phyloP scores from a whole-genome alignment of 1,140 invertebrate genomes.

The Tetramorium alpestre region DNA sequence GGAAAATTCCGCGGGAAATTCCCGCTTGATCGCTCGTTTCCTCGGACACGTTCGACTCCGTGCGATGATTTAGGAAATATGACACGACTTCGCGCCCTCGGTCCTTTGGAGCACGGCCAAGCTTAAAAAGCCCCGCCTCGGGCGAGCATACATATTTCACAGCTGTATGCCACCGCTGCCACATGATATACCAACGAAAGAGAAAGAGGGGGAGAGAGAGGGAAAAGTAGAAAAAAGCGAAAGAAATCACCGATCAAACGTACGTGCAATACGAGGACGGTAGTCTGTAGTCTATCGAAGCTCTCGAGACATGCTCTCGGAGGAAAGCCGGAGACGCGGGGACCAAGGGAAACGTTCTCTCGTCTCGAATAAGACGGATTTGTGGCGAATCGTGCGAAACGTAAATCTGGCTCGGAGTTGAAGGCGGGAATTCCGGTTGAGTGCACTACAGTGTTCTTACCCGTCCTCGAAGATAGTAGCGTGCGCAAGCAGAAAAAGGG shows the following conservation, averaged over 20 bases:
- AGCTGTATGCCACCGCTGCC: conserved; percentile 37
- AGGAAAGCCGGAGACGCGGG: neutral
- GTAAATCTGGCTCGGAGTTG: conserved; percentile 49
- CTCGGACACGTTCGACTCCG: conserved; percentile 53
- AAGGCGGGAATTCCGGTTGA: conserved; percentile 57
- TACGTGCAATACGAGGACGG: conserved; percentile 20
- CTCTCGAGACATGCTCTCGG: conserved; percentile 42
- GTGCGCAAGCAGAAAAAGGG: conserved; percentile 33
- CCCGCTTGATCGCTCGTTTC: conserved; percentile 51
- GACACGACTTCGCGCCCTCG: conserved; percentile 59
- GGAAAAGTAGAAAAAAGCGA: neutral
- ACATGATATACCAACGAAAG: conserved; percentile 40
- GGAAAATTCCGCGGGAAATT: conserved; percentile 42
- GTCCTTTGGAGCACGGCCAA: conserved; percentile 62
- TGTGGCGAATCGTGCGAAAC: conserved; percentile 61
- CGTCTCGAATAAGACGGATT: conserved; percentile 62
- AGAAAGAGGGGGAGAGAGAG: neutral
- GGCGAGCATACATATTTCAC: conserved; percentile 64
- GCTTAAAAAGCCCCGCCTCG: conserved; percentile 53
- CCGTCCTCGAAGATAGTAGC: conserved; percentile 18
- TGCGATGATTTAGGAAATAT: conserved; percentile 64
- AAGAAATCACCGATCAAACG: conserved; percentile 54
- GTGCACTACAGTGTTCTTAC: conserved; percentile 49
- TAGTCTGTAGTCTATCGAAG: conserved; percentile 38
- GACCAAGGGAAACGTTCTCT: conserved; percentile 20